Evolutionary conservation across 1,140 invertebrate genomes (phyloP), one percentile per base, ranked within the genome.

Genomic region (Nebria ingens): DNA sequence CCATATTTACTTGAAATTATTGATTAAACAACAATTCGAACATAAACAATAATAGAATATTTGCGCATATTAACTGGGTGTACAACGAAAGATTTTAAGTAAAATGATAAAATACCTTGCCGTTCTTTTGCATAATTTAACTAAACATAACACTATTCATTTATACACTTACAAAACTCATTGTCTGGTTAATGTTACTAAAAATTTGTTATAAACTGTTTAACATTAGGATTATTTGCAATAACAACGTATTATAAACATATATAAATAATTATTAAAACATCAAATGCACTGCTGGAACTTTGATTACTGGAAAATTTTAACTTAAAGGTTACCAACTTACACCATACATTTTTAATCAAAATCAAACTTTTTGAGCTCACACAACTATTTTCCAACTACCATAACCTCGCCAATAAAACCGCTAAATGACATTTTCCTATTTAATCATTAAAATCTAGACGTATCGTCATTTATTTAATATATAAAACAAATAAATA

Each of bases 41-140:
- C 3, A 17, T 45, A 45, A 45, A 45, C 15, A 45, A 45, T 45
- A 11, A 11, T 4, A 45, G 15, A 4, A 17, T 45, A 45, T 45
- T 34, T n/a, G 25, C 25, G 6, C n/a, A 34, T n/a, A n/a, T 34
- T 34, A 6, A 34, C 6, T 34, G n/a, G 6, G n/a, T n/a, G 25
- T 34, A 34, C 25, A 34, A 34, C 25, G n/a, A 34, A 34, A 34
- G n/a, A n/a, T n/a, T 34, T 34, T n/a, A 9, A 34, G 40, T 45
- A 45, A 45, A 12, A 45, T 11, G 15, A 45, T 4, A 45, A 45
- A 45, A 4, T 45, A 45, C 40, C 40, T 45, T 45, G 40, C 40
- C 40, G 40, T 45, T 45, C 40, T 45, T 45, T 45, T 45, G 40
- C 40, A 45, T 45, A 45, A 45, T 45, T 45, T 45, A 45, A 45